Evolutionary conservation across 2,797 vertebrate genomes (phyloP), one percentile per base, ranked within the genome.

Genomic region (Lithobates sylvaticus): DNA sequence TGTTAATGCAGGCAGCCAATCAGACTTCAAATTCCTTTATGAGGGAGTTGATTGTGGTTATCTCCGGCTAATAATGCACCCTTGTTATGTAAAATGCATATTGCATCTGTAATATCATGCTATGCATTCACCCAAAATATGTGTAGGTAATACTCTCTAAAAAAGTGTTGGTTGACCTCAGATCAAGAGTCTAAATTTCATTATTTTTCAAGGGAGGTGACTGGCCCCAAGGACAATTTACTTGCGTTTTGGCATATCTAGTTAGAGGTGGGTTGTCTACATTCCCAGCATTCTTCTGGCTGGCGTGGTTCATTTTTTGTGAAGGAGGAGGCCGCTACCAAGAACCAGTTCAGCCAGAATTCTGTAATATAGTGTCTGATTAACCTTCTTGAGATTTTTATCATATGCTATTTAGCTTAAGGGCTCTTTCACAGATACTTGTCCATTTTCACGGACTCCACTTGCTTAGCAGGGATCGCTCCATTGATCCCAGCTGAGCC

Each of bases 271-370:
- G 81, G 9, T 50, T 72, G 65, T 83, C 80, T 34, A 54, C 85
- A 87, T 87, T 87, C 85, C 36, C 80, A 29, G 18, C 85, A 78
- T 87, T 64, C 69, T 73, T 64, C 29, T 34, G 39, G 39, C 8
- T 78, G 75, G 80, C 67, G 75, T 72, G 81, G 85, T 73, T 50
- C 36, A n/a, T 61, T 36, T 39, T 26, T 29, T 65, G 27, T 36
- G 77, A 42, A 74, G 84, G 58, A 36, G 61, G 44, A 18, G 34
- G 54, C 34, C 16, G 26, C 44, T 27, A 9, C n/a, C 5, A 71
- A 74, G 80, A 78, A 87, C 85, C 44, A 61, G 85, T 87, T 86
- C 29, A 54, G 27, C 78, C 64, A 34, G 61, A 26, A 74, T 23
- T 73, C 54, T 29, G 10, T 61, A 71, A 50, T 73, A 21, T 32